These are phyloP conservation scores for Limnodromus scolopaceus DNA, from an alignment of 2,797 vertebrate genomes.

Conservation along the genomic window DNA sequence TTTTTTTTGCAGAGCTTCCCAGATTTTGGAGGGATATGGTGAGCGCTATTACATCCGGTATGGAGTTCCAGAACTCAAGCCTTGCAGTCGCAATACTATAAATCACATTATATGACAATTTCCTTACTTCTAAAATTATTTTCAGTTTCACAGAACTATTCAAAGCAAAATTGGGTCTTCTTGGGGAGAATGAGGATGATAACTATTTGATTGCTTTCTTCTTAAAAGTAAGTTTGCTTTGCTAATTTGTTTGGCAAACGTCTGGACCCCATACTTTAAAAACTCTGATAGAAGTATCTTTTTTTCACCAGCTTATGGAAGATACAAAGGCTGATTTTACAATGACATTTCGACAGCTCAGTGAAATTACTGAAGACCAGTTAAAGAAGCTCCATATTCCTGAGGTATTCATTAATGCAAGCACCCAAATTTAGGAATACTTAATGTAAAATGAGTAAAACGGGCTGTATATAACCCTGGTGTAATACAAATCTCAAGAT, in stretches of 20 bases:
- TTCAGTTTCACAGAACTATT: constrained; percentile 83
- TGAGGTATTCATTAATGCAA: constrained; percentile 70
- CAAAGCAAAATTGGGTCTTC: constrained; percentile 83
- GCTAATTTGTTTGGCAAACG: background rate
- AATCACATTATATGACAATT: background rate
- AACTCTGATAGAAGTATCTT: background rate
- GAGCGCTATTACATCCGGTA: constrained; percentile 78
- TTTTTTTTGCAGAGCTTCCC: constrained; percentile 72
- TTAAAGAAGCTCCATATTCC: constrained; percentile 72
- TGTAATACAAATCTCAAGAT: background rate
- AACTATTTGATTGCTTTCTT: constrained; percentile 79
- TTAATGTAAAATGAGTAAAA: background rate
- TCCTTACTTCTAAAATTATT: constrained; percentile 26
- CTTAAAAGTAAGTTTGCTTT: constrained; percentile 75
- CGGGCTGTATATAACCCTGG: background rate
- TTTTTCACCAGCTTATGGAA: constrained; percentile 81
- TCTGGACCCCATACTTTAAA: background rate
- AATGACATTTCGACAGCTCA: constrained; percentile 84
- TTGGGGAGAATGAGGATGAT: constrained; percentile 76
- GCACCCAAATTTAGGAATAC: background rate
- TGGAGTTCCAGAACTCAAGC: background rate
- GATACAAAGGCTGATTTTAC: constrained; percentile 85
- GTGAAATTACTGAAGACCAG: constrained; percentile 77
- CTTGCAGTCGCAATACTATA: background rate
- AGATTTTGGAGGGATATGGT: constrained; percentile 74